These are phyloP conservation scores for Lypha dubia DNA, from an alignment of 2,888 invertebrate species.

Conservation along the genomic window DNA sequence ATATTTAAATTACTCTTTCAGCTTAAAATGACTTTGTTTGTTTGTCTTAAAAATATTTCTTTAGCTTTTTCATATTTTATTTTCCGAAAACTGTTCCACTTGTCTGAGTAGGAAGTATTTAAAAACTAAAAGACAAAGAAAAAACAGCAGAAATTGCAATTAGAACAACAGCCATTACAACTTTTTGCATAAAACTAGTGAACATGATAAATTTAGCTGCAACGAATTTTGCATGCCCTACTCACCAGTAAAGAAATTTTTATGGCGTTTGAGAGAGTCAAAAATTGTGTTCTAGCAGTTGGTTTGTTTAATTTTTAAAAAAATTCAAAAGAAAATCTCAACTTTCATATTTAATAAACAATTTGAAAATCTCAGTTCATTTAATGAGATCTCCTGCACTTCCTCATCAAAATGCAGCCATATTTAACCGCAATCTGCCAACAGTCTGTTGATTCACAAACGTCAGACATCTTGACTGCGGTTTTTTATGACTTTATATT, in stretches of 20 bases:
- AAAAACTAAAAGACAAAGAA: conserved; percentile 16
- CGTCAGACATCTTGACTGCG: conserved; percentile 67
- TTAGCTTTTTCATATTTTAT: not conserved
- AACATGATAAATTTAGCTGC: not conserved
- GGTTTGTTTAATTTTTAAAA: not conserved
- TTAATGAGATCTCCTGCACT: not conserved
- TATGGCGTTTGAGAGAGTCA: not conserved
- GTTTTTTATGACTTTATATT: conserved; percentile 65
- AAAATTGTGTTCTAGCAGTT: not conserved
- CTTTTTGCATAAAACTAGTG: not conserved
- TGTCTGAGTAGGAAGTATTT: conserved; percentile 40
- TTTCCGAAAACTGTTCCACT: conserved; percentile 47
- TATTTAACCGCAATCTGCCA: conserved; percentile 65
- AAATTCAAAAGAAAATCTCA: not conserved
- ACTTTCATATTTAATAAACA: not conserved
- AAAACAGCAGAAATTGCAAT: conserved; percentile 45
- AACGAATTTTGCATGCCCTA: not conserved
- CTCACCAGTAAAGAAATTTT: not conserved
- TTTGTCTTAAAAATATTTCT: not conserved
- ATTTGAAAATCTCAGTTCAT: conserved; percentile 6
- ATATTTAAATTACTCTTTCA: conserved; percentile 60
- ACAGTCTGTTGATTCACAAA: conserved; percentile 67
- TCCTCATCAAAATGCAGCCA: conserved; percentile 38
- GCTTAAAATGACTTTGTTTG: conserved; percentile 29
- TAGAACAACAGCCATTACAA: conserved; percentile 16